These are phyloP conservation scores for Zootermopsis nevadensis DNA, from an alignment of 2,888 invertebrate species.

Conservation along the genomic window DNA sequence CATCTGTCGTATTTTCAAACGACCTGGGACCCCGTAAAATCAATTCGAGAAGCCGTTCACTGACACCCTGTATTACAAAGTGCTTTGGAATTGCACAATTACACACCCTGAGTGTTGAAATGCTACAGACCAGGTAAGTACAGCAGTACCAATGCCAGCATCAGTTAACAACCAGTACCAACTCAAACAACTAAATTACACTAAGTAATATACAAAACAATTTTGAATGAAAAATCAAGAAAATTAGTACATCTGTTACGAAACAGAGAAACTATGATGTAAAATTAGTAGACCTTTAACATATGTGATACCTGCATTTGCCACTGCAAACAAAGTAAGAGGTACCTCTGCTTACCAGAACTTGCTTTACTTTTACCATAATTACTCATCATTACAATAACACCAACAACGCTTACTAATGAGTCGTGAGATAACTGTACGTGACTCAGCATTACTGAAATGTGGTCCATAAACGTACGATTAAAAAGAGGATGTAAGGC, in stretches of 20 bases:
- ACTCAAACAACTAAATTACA: neutral
- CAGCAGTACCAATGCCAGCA: neutral
- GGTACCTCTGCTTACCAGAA: neutral
- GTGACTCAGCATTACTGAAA: neutral
- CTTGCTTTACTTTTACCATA: neutral
- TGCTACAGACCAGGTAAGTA: neutral
- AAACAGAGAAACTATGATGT: neutral
- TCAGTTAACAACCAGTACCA: neutral
- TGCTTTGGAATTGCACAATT: constrained; percentile 2
- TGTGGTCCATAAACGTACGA: neutral
- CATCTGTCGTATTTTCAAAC: neutral
- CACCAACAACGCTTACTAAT: neutral
- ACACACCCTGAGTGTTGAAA: constrained; percentile 13
- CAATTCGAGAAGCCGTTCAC: neutral
- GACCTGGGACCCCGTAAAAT: neutral
- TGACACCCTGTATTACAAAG: neutral
- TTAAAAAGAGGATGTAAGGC: neutral
- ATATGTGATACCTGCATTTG: neutral
- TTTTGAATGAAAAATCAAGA: neutral
- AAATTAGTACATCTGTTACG: neutral
- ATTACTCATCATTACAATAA: neutral
- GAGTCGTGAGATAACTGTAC: constrained; percentile 1
- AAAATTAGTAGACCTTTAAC: neutral
- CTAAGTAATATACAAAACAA: neutral
- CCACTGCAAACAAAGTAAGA: neutral